These are phyloP conservation scores for Temnothorax nylanderi DNA, from an alignment of 1,140 invertebrate species.

Conservation along the genomic window DNA sequence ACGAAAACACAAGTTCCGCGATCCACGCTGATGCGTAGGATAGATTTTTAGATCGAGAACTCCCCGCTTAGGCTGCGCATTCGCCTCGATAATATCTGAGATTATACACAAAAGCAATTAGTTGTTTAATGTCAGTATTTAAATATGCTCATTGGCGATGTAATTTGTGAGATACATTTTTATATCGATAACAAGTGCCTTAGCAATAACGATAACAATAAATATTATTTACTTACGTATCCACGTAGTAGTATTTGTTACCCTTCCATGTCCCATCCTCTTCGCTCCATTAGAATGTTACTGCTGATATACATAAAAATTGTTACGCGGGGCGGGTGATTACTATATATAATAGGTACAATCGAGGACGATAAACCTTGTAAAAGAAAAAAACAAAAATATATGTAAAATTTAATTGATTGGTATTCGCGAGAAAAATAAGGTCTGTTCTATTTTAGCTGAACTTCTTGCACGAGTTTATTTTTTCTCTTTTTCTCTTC, in stretches of 20 bases:
- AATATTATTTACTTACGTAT: constrained; percentile 85
- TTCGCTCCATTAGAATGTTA: neutral
- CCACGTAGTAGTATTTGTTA: constrained; percentile 37
- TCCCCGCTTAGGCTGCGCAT: constrained; percentile 65
- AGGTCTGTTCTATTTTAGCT: no score
- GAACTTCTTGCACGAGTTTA: no score
- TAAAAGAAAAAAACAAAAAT: no score
- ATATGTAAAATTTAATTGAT: neutral
- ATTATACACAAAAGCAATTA: constrained; percentile 81
- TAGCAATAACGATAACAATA: constrained; percentile 84
- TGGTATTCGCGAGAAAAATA: neutral
- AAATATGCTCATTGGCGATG: constrained; percentile 83
- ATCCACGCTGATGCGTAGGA: neutral
- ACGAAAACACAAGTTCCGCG: neutral
- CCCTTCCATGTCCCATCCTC: neutral
- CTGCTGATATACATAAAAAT: neutral
- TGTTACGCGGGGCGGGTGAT: no score
- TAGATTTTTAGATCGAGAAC: constrained; percentile 48
- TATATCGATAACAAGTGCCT: constrained; percentile 84
- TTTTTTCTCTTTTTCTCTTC: no score
- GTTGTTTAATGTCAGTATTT: constrained; percentile 84
- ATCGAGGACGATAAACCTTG: no score
- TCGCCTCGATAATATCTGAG: constrained; percentile 75
- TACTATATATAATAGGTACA: no score
- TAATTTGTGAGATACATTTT: constrained; percentile 84